A percentile compares a stretch with the other conserved stretches of the same genome.
phyloP scores from a whole-genome alignment of 1,140 invertebrate species.

The Heliconius nattereri region DNA sequence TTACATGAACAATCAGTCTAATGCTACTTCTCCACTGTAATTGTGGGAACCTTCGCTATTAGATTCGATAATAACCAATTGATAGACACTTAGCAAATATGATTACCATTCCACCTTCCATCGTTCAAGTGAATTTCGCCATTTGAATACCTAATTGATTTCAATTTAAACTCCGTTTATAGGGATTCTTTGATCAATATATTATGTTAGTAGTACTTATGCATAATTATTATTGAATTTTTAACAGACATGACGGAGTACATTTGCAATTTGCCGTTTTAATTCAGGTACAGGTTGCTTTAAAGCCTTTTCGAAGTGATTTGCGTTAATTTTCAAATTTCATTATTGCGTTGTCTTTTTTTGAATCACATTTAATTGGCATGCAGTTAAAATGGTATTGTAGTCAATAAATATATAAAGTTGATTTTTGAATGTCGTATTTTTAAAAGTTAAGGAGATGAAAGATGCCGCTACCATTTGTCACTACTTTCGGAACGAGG shows the following conservation, averaged over 20 bases:
- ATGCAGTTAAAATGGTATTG: conserved; percentile 25
- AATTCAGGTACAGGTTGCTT: conserved; percentile 59
- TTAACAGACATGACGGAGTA: conserved; percentile 25
- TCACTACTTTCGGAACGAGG: conserved; percentile 74
- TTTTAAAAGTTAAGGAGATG: conserved; percentile 55
- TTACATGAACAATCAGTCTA: conserved; percentile 55
- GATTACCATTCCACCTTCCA: neutral
- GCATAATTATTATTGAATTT: conserved; percentile 20
- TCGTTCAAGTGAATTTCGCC: neutral
- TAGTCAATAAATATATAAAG: conserved; percentile 37
- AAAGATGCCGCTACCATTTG: conserved; percentile 78
- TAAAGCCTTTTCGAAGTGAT: conserved; percentile 57
- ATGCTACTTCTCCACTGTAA: conserved; percentile 42
- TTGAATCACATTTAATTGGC: conserved; percentile 44
- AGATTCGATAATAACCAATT: conserved; percentile 1
- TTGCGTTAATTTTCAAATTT: conserved; percentile 77
- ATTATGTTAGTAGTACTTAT: neutral
- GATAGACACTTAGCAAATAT: conserved; percentile 9
- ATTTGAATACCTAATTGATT: neutral
- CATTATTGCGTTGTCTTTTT: conserved; percentile 72
- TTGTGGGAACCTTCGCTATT: neutral
- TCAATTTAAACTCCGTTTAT: neutral
- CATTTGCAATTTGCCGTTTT: conserved; percentile 53
- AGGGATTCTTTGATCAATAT: neutral
- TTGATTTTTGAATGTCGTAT: conserved; percentile 45